Base-by-base conservation (phyloP, 2,113 vertebrate species). In the Nothoprocta perdicaria region DNA sequence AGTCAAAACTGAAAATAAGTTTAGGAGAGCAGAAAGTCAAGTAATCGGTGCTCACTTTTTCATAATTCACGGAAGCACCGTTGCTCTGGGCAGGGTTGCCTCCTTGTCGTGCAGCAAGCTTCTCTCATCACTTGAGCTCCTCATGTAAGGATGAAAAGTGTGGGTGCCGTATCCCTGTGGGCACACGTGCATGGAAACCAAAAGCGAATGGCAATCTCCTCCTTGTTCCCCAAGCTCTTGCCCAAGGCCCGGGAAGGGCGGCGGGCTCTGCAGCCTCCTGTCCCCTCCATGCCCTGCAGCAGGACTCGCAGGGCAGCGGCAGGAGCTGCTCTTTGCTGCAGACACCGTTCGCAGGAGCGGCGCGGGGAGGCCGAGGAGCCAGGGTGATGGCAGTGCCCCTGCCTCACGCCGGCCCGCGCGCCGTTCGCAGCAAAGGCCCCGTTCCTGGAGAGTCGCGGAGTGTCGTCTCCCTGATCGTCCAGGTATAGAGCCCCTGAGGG, bases 21-120 rank as follows among this genome's bases (percentile, higher is more conserved):
- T 52, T 43, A 52, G 52, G 67, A 77, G 23, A 69, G 61, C 60
- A 80, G 27, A 87, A 48, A 43, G 76, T 85, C 79, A 88, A 3
- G 38, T 73, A 52, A 80, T 85, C 80, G 66, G 33, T 4, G 11
- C 62, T 92, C 85, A 41, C 43, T 57, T 85, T 89, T 85, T 74
- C 80, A 75, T 83, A 89, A 94, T 93, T 94, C 82, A 85, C 46
- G 55, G 21, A 85, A 85, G 72, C 61, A 80, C 52, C 57, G 10
- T 75, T 1, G 0, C 82, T 80, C 57, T 74, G 63, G 86, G 74
- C 84, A 94, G 48, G 35, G 80, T 84, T 91, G 91, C 92, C 94
- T 85, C 82, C 79, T 85, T 89, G 82, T 80, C 75, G 66, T 76
- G 84, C 84, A 87, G 67, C 72, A 87, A 95, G 87, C 68, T 93